Percentiles rank a stretch among this genome's conserved stretches.
Evolutionary conservation across 2,797 vertebrate species (phyloP).

Genomic region (Catharus ustulatus): DNA sequence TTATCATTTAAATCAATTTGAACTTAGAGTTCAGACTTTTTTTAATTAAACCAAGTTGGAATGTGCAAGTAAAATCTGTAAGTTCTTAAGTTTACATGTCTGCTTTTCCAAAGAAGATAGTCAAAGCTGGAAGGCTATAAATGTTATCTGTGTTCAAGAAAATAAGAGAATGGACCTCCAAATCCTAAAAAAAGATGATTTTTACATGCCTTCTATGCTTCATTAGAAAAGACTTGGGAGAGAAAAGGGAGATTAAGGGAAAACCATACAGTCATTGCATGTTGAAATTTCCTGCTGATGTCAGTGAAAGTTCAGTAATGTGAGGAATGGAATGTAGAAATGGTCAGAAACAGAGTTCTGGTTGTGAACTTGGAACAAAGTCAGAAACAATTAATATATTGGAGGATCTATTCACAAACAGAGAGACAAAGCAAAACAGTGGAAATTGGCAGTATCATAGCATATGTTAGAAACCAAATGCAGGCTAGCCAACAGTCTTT

Average conservation of each 20-base stretch:
- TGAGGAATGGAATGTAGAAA: slow-evolving; percentile 28
- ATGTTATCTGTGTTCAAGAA: slow-evolving; percentile 1
- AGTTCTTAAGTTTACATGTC: slow-evolving; percentile 34
- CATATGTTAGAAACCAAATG: slow-evolving; percentile 1
- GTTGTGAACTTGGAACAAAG: not conserved
- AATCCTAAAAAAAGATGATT: not conserved
- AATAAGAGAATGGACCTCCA: not conserved
- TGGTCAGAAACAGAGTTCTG: not conserved
- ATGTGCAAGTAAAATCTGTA: slow-evolving; percentile 2
- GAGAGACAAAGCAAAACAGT: not conserved
- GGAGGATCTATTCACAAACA: not conserved
- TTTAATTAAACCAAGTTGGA: slow-evolving; percentile 25
- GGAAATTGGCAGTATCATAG: not conserved
- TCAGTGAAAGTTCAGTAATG: not conserved
- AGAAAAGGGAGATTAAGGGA: not conserved
- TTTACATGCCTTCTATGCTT: slow-evolving; percentile 1
- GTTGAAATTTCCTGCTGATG: not conserved
- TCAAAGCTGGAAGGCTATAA: slow-evolving; percentile 23
- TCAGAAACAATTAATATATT: not conserved
- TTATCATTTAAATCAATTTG: slow-evolving; percentile 32
- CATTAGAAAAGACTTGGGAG: not conserved
- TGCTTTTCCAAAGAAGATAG: slow-evolving; percentile 61
- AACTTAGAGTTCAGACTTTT: slow-evolving; percentile 20
- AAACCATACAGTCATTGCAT: not conserved
- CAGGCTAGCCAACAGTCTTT: not conserved